These are phyloP conservation scores for Thinocorus orbignyianus DNA, from an alignment of 2,113 vertebrate species.

Conservation along the genomic window DNA sequence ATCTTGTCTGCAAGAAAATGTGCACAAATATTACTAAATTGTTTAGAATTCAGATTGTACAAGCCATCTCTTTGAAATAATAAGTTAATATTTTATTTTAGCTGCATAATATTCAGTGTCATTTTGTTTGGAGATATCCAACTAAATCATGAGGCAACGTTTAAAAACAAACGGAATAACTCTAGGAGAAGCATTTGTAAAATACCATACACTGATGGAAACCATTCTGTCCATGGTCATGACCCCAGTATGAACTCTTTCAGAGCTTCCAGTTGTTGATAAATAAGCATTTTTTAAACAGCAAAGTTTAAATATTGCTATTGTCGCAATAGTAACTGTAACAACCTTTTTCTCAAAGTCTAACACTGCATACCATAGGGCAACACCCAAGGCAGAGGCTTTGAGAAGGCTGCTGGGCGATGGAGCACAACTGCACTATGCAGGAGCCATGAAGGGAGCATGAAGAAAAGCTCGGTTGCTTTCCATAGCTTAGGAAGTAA, in stretches of 20 bases:
- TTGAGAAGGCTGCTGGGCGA: neutral
- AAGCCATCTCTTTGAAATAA: neutral
- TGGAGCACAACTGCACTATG: accelerated
- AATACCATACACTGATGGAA: neutral
- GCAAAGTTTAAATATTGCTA: neutral
- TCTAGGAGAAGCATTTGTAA: neutral
- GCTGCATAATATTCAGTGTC: neutral
- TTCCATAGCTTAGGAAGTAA: neutral
- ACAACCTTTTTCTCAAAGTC: neutral
- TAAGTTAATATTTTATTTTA: neutral
- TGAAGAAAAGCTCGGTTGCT: neutral
- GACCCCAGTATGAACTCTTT: neutral
- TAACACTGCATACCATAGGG: neutral
- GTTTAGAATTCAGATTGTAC: neutral
- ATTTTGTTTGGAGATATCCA: neutral
- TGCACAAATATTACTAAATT: neutral
- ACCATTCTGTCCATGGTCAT: neutral
- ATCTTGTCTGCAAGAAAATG: neutral
- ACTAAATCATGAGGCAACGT: neutral
- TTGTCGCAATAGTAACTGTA: neutral
- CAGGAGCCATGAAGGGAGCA: accelerated
- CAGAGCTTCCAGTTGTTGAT: neutral
- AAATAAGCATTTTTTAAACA: neutral
- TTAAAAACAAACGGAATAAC: neutral
- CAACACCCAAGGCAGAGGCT: neutral